A percentile compares a stretch with the other conserved stretches of the same genome.
These are phyloP conservation scores for Drosophila tanythrix DNA, from an alignment of 2,888 invertebrate species.

Conservation along the genomic window DNA sequence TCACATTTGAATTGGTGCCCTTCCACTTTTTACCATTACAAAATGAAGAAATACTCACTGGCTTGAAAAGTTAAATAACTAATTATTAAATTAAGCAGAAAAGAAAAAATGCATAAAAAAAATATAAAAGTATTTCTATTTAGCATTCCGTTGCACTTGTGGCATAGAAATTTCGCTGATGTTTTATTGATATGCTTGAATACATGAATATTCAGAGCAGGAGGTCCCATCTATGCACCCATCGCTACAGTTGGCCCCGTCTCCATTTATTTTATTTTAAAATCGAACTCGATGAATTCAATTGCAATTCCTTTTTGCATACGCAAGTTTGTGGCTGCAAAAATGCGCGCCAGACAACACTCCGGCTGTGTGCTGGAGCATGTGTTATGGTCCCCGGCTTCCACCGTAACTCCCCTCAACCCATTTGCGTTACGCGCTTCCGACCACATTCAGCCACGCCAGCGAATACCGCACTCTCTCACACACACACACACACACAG, in stretches of 20 bases:
- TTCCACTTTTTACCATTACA: neutral
- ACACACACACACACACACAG: neutral
- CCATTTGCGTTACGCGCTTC: slow-evolving; percentile 8
- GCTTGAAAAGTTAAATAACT: neutral
- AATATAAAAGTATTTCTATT: neutral
- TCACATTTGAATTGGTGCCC: neutral
- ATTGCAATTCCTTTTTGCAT: slow-evolving; percentile 77
- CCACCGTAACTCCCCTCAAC: neutral
- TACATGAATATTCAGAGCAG: slow-evolving; percentile 19
- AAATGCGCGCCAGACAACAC: slow-evolving; percentile 40
- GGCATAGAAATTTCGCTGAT: neutral
- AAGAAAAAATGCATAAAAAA: neutral
- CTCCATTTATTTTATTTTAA: slow-evolving; percentile 65
- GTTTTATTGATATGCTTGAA: slow-evolving; percentile 2
- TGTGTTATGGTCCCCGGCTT: slow-evolving; percentile 47
- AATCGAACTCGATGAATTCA: slow-evolving; percentile 80
- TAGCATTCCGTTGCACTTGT: slow-evolving; percentile 3
- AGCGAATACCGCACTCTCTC: slow-evolving; percentile 16
- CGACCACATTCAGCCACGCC: slow-evolving; percentile 44
- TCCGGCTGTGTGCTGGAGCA: slow-evolving; percentile 36
- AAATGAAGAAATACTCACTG: neutral
- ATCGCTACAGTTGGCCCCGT: slow-evolving; percentile 7
- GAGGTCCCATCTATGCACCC: slow-evolving; percentile 5
- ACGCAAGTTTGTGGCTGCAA: slow-evolving; percentile 75
- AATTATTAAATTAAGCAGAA: neutral